Conservation (phyloP, 2,888 invertebrate genomes). For the Autographa pulchrina region DNA sequence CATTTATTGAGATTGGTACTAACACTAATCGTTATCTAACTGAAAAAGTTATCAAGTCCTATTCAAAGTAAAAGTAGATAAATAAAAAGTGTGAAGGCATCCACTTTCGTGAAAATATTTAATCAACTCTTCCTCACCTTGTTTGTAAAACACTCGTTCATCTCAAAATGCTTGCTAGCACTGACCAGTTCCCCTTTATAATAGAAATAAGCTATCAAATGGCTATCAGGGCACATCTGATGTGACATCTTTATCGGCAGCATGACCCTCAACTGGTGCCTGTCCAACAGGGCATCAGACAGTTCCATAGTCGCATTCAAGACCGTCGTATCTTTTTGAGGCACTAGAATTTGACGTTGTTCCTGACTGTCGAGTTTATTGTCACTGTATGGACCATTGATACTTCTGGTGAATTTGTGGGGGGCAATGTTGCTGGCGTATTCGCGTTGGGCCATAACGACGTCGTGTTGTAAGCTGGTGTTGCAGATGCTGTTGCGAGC, state of each 20-base stretch:
- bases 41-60: too few relatives aligned
- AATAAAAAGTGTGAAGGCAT: too few relatives aligned
- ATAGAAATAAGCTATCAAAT: conserved; percentile 89
- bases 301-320: conserved; percentile 61
- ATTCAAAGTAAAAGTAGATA: too few relatives aligned
- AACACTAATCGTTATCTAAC: too few relatives aligned
- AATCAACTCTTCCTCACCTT: conserved; percentile 77
- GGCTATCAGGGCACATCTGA: conserved; percentile 87
- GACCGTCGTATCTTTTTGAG: conserved; percentile 25
- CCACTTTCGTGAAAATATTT: background rate
- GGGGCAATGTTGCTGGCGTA: background rate
- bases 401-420: background rate
- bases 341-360: conserved; percentile 25
- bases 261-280: conserved; percentile 77
- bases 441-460: conserved; percentile 26
- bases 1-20: too few relatives aligned
- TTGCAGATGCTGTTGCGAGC: conserved; percentile 71
- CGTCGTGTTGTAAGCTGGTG: conserved; percentile 28
- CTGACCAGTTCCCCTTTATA: conserved; percentile 89
- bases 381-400: background rate
- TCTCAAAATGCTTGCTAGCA: conserved; percentile 86
- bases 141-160: conserved; percentile 89
- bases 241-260: conserved; percentile 83
- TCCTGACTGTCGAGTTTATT: conserved; percentile 6
- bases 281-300: conserved; percentile 73